Evolutionary conservation across 1,140 invertebrate species (phyloP).

Genomic region (Anastatus disparis): DNA sequence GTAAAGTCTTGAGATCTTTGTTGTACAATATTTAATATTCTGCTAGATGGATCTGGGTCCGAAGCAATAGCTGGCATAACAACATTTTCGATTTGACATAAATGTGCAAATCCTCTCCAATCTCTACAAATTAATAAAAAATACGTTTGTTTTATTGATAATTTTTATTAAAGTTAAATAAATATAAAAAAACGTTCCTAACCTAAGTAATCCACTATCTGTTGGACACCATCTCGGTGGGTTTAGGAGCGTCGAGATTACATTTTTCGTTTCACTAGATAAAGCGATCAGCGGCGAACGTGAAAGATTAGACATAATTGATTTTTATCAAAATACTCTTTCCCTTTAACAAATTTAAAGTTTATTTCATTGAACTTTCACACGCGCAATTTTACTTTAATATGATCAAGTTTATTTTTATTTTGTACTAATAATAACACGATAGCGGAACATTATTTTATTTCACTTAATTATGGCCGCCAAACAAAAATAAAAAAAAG

Average conservation of each 20-base stretch:
- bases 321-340: no score
- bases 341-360: no score
- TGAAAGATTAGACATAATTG: conserved; percentile 71
- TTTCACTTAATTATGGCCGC: no score
- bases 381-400: no score
- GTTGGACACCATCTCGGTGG: conserved; percentile 70
- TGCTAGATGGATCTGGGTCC: conserved; percentile 66
- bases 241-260: conserved; percentile 70
- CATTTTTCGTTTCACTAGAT: conserved; percentile 60
- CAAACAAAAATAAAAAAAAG: no score
- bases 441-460: no score
- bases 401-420: no score
- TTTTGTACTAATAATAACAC: no score
- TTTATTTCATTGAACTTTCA: no score
- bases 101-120: conserved; percentile 74
- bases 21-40: conserved; percentile 67
- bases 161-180: background rate
- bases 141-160: background rate
- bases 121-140: conserved; percentile 66
- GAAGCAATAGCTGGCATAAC: conserved; percentile 62
- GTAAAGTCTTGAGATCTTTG: conserved; percentile 60
- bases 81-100: conserved; percentile 66
- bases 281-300: conserved; percentile 72
- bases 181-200: conserved; percentile 36
- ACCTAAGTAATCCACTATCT: conserved; percentile 69